These are phyloP conservation scores for Lissocephala sabroskyi DNA, from an alignment of 2,888 invertebrate genomes.

Conservation along the genomic window DNA sequence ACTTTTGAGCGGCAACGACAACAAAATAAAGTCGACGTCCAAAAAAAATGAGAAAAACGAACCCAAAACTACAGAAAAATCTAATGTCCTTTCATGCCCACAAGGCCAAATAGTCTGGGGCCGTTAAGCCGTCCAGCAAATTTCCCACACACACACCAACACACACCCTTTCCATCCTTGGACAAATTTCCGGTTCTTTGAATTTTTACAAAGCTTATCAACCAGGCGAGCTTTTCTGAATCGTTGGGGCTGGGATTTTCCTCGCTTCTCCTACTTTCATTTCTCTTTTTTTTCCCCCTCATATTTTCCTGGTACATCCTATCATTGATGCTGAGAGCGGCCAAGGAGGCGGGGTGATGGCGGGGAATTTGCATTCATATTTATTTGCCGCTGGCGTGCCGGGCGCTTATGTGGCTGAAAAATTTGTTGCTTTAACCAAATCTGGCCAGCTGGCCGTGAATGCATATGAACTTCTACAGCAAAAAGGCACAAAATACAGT, in stretches of 20 bases:
- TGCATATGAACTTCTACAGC: not conserved
- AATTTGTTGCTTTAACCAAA: not conserved
- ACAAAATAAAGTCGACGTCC: no score
- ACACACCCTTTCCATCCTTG: slow-evolving; percentile 5
- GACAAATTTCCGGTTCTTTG: slow-evolving; percentile 29
- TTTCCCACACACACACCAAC: not conserved
- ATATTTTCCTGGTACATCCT: not conserved
- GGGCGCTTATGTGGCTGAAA: slow-evolving; percentile 4
- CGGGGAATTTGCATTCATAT: not conserved
- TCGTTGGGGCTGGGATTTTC: slow-evolving; percentile 1
- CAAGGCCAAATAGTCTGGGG: not conserved
- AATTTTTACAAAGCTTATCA: slow-evolving; percentile 28
- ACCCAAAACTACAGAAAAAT: slow-evolving; percentile 1
- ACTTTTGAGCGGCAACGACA: not conserved
- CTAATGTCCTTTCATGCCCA: no score
- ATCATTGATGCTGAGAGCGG: not conserved
- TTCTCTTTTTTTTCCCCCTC: not conserved
- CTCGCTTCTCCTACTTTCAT: not conserved
- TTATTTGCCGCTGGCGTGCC: not conserved
- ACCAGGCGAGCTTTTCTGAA: slow-evolving; percentile 5
- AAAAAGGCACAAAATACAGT: no score
- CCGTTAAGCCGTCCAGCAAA: not conserved
- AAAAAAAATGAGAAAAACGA: no score
- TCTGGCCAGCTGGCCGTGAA: not conserved
- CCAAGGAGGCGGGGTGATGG: not conserved